phyloP scores from a whole-genome alignment of 2,797 vertebrate genomes.

The Threskiornis aethiopicus region DNA sequence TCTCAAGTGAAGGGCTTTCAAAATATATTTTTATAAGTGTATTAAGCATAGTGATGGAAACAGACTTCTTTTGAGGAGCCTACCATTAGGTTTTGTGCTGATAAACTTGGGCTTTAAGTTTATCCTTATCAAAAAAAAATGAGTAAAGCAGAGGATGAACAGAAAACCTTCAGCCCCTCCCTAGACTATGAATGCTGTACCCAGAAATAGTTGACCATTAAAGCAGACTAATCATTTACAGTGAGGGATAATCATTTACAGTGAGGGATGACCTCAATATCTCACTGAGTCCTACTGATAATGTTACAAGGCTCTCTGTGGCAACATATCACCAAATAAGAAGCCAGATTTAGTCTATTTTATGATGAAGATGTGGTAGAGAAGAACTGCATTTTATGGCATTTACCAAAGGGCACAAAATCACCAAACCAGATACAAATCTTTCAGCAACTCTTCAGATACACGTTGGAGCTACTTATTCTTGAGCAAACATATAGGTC shows the following conservation, averaged over 20 bases:
- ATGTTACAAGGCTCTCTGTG: background rate
- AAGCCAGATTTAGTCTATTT: background rate
- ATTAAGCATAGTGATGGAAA: background rate
- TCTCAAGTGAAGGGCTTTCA: background rate
- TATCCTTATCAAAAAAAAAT: background rate
- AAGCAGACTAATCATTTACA: background rate
- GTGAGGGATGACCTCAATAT: background rate
- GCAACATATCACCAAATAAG: background rate
- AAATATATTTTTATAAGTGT: background rate
- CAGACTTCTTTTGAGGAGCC: background rate
- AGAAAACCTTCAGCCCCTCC: background rate
- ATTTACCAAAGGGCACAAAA: constrained; percentile 28
- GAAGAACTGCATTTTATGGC: background rate
- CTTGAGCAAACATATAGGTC: constrained; percentile 8
- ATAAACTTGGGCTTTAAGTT: background rate
- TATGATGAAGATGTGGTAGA: background rate
- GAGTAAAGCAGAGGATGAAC: background rate
- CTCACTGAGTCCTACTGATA: background rate
- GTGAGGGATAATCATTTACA: background rate
- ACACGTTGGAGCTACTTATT: constrained; percentile 3
- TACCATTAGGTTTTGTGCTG: background rate
- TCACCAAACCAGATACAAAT: constrained; percentile 1
- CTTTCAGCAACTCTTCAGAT: background rate
- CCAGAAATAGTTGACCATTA: background rate
- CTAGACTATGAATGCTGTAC: background rate